Conservation (phyloP, 2,888 invertebrate species). For the Caenorhabditis drosophilae region DNA sequence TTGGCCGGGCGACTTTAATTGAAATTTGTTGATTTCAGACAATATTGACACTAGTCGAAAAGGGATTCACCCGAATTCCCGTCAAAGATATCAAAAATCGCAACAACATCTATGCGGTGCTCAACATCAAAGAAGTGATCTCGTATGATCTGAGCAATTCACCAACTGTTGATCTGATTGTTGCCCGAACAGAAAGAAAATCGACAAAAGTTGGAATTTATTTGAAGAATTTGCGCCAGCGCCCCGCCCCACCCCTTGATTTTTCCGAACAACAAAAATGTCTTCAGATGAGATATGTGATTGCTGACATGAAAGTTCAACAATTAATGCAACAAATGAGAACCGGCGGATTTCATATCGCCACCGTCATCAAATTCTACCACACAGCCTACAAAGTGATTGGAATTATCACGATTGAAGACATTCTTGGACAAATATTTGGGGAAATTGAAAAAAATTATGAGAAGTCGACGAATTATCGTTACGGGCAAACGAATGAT, state of each 20-base stretch:
- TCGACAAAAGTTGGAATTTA: neutral
- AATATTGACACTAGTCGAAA: slow-evolving; percentile 29
- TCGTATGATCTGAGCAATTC: slow-evolving; percentile 5
- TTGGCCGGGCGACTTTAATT: too few relatives aligned
- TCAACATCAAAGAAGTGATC: slow-evolving; percentile 32
- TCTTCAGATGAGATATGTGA: slow-evolving; percentile 23
- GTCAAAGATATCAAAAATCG: slow-evolving; percentile 20
- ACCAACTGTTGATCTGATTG: slow-evolving; percentile 15
- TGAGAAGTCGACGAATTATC: slow-evolving; percentile 10
- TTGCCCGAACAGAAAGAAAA: neutral
- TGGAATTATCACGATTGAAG: slow-evolving; percentile 37
- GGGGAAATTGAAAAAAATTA: slow-evolving; percentile 28
- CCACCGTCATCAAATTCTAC: slow-evolving; percentile 18
- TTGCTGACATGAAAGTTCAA: slow-evolving; percentile 23
- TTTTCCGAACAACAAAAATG: slow-evolving; percentile 2
- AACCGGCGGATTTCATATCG: slow-evolving; percentile 31
- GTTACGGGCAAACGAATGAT: neutral
- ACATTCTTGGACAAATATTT: slow-evolving; percentile 32
- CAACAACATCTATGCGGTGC: slow-evolving; percentile 17
- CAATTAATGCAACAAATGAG: slow-evolving; percentile 26
- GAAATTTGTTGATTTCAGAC: slow-evolving; percentile 10
- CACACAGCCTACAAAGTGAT: slow-evolving; percentile 12
- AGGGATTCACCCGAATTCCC: slow-evolving; percentile 34
- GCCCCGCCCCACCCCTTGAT: neutral
- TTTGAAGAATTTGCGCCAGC: neutral